Base-by-base conservation (phyloP, 2,797 vertebrate species). In the Okamejei kenojei region DNA sequence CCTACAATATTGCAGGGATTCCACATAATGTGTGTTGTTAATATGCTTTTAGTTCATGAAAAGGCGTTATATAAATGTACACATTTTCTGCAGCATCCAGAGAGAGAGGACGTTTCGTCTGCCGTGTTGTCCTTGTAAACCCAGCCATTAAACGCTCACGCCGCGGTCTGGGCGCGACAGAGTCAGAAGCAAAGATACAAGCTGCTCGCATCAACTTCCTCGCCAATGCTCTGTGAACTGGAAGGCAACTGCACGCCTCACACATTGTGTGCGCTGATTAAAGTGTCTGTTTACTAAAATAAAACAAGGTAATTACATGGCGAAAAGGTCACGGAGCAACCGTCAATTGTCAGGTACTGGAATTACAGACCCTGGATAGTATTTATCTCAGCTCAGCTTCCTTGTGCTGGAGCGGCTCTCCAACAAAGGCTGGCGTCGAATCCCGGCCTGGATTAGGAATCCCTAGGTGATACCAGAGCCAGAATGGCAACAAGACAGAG, bases 261-360 rank as follows among this genome's bases (percentile, higher is more conserved):
- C 65, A 88, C 61, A 65, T 17, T 88, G 84, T 32, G 84, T 88
- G 61, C 10, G 29, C 54, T 61, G 26, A 61, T 84, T 84, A 61
- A 84, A 84, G 54, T 65, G 84, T 88, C 61, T 32, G 61, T 68
- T 68, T 21, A 65, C 84, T 61, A 68, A 45, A 61, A n/a, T n/a
- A 88, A 65, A 88, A 65, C 84, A 88, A 88, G 84, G 29, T 88
- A 88, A 88, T 88, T 88, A 88, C 84, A 65, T 68, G 63, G 61
- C 68, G 32, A 35, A 88, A 88, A 68, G 61, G 32, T 15, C 15
- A 8, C 11, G n/a, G 7, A 88, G n/a, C 84, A 68, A 68, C n/a
- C 32, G 32, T 65, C 82, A 88, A 88, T 88, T 88, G n/a, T 65
- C 84, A 68, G 32, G n/a, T 17, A 4, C n/a, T 8, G 84, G 61